These are phyloP conservation scores for Drosophila sproati DNA, from an alignment of 1,140 invertebrate genomes.

Conservation along the genomic window DNA sequence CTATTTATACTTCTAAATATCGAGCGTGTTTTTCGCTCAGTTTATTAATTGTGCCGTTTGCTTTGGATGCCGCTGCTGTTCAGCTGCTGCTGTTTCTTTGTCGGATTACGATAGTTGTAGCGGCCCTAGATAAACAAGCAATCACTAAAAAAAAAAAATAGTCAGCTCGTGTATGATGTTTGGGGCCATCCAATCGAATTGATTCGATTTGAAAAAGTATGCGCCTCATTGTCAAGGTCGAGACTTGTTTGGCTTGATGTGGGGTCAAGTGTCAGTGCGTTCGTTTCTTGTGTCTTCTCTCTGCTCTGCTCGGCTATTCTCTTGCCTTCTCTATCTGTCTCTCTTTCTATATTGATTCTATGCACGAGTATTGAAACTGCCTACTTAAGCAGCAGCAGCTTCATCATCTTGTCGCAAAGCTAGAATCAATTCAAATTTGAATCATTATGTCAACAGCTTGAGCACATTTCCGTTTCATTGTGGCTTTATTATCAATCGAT, in stretches of 20 bases:
- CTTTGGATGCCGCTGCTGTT: slow-evolving; percentile 42
- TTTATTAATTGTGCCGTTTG: slow-evolving; percentile 74
- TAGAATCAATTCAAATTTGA: slow-evolving; percentile 10
- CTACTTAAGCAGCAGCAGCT: slow-evolving; percentile 10
- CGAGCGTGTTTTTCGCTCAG: slow-evolving; percentile 59
- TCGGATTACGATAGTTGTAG: slow-evolving; percentile 44
- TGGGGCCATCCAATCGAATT: slow-evolving; percentile 32
- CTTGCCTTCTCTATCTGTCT: slow-evolving; percentile 37
- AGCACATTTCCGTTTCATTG: slow-evolving; percentile 65
- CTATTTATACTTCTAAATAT: slow-evolving; percentile 80
- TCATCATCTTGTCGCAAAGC: slow-evolving; percentile 27
- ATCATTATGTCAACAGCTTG: slow-evolving; percentile 40
- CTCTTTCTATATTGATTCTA: slow-evolving; percentile 69
- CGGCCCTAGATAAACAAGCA: slow-evolving; percentile 76
- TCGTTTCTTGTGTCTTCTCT: slow-evolving; percentile 13
- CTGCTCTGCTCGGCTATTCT: slow-evolving; percentile 23
- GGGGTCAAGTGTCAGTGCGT: slow-evolving; percentile 80
- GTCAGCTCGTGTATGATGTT: slow-evolving; percentile 37
- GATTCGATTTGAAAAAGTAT: slow-evolving; percentile 36
- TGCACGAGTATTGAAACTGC: slow-evolving; percentile 14
- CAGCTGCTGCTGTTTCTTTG: slow-evolving; percentile 32
- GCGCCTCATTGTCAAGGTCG: slow-evolving; percentile 74
- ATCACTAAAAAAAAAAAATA: slow-evolving; percentile 5
- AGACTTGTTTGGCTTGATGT: slow-evolving; percentile 65
- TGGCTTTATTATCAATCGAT: slow-evolving; percentile 29